phyloP scores from a whole-genome alignment of 2,797 vertebrate genomes.

The Sarcoramphus papa region DNA sequence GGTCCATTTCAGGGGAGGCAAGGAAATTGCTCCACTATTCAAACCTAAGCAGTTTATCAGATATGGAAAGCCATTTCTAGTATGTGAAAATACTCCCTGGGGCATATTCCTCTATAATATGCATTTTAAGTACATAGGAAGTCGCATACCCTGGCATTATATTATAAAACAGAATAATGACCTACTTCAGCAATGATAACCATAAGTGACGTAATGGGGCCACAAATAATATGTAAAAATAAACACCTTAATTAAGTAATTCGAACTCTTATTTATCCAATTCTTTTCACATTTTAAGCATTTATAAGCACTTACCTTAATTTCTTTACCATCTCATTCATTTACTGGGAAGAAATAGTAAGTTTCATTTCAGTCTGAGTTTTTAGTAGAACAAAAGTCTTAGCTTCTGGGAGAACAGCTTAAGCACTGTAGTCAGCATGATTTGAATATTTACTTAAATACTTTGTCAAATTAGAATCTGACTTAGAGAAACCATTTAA shows the following conservation, averaged over 20 bases:
- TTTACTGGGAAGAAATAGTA: neutral
- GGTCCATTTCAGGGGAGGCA: neutral
- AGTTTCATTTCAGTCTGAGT: neutral
- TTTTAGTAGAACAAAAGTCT: neutral
- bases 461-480: neutral
- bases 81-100: neutral
- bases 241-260: neutral
- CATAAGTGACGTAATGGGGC: neutral
- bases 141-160: neutral
- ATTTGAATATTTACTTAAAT: neutral
- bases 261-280: neutral
- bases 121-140: constrained; percentile 14
- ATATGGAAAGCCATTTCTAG: constrained; percentile 22
- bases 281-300: neutral
- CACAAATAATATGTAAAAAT: neutral
- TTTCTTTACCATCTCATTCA: neutral
- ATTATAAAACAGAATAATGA: constrained; percentile 6
- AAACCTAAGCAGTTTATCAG: constrained; percentile 29
- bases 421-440: neutral
- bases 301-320: neutral
- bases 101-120: neutral
- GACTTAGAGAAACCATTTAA: neutral
- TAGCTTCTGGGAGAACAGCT: neutral
- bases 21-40: neutral
- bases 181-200: constrained; percentile 29